phyloP scores from a whole-genome alignment of 1,140 invertebrate species.

The Drosophila eugracilis region DNA sequence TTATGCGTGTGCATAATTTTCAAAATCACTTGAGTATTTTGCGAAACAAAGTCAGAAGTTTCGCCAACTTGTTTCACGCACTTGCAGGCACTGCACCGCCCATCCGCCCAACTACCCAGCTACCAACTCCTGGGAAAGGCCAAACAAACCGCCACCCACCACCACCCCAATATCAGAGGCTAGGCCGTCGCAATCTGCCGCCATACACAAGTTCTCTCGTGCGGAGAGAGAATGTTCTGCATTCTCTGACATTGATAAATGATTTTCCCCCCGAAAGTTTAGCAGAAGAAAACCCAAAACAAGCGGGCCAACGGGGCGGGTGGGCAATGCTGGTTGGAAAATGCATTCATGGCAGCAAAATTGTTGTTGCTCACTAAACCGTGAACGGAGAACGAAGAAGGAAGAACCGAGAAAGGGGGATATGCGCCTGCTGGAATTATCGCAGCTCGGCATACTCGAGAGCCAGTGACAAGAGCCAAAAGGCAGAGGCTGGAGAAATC shows the following conservation, averaged over 20 bases:
- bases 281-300: slow-evolving; percentile 67
- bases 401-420: no score
- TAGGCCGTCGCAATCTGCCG: slow-evolving; percentile 52
- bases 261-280: slow-evolving; percentile 68
- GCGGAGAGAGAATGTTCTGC: slow-evolving; percentile 70
- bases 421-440: slow-evolving; percentile 65
- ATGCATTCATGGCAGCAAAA: slow-evolving; percentile 75
- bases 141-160: slow-evolving; percentile 6
- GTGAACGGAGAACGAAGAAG: slow-evolving; percentile 61
- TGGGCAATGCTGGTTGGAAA: slow-evolving; percentile 5
- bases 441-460: slow-evolving; percentile 36
- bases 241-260: slow-evolving; percentile 82
- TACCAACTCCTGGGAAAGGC: slow-evolving; percentile 9
- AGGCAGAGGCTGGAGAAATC: slow-evolving; percentile 46
- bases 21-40: slow-evolving; percentile 74
- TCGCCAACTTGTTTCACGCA: slow-evolving; percentile 64
- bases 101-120: background rate
- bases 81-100: slow-evolving; percentile 24
- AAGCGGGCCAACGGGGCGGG: slow-evolving; percentile 1
- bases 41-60: slow-evolving; percentile 78
- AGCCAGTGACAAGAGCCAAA: slow-evolving; percentile 47
- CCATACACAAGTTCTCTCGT: slow-evolving; percentile 61
- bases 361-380: slow-evolving; percentile 80
- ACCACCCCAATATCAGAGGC: slow-evolving; percentile 24
- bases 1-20: slow-evolving; percentile 82